Evolutionary conservation across 2,888 invertebrate species (phyloP).

Genomic region (Cybosia mesomella): DNA sequence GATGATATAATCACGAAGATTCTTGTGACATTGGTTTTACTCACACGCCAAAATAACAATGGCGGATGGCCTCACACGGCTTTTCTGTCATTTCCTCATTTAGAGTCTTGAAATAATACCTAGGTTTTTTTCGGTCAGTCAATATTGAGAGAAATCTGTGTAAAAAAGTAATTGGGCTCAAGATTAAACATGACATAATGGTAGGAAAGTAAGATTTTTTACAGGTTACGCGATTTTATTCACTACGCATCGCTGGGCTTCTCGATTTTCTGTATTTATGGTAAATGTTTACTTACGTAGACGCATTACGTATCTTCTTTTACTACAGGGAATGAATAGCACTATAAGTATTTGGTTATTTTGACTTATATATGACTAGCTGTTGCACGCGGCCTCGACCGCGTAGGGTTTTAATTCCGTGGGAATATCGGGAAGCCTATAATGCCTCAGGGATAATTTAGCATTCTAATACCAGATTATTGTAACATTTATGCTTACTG

Average conservation of each 20-base stretch:
- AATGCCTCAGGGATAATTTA: too few species aligned
- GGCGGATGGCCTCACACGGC: conserved; percentile 22
- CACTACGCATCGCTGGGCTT: conserved; percentile 20
- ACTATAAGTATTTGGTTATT: too few species aligned
- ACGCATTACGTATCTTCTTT: neutral
- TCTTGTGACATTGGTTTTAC: conserved; percentile 39
- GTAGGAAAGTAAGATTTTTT: conserved; percentile 11
- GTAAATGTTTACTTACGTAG: conserved; percentile 8
- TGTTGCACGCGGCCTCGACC: too few species aligned
- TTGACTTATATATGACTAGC: too few species aligned
- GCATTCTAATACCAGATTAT: too few species aligned
- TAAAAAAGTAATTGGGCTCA: conserved; percentile 8
- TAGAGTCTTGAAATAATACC: conserved; percentile 12
- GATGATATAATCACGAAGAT: conserved; percentile 6
- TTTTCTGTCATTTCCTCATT: conserved; percentile 43
- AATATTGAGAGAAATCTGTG: conserved; percentile 16
- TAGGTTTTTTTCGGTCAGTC: conserved; percentile 13
- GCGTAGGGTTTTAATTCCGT: too few species aligned
- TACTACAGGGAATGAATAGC: neutral
- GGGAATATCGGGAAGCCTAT: too few species aligned
- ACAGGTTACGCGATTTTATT: conserved; percentile 10
- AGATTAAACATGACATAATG: conserved; percentile 29
- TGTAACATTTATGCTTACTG: too few species aligned
- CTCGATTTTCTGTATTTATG: conserved; percentile 9
- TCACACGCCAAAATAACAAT: conserved; percentile 50